Base-by-base conservation (phyloP, 2,113 vertebrate species). In the Struthidea cinerea region DNA sequence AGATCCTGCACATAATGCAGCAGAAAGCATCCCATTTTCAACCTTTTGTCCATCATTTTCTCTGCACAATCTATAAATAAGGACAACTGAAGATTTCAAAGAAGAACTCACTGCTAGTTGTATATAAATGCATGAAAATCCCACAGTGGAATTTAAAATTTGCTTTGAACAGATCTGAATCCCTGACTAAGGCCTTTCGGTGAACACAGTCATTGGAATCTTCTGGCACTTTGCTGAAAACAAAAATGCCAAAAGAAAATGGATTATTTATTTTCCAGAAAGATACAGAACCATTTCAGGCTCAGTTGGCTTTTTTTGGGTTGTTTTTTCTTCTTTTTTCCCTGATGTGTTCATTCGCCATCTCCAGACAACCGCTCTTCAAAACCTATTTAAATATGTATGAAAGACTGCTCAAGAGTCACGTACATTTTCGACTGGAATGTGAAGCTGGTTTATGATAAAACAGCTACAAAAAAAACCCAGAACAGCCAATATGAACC, bases 301-400 rank as follows among this genome's bases (percentile, higher is more conserved):
- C 41, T 12, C 28, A 93, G 64, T 4, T 46, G 17, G 12, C 15
- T 28, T 91, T 87, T 84, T 76, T 22, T 2, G 33, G 24, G 17
- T 24, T 47, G 30, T 2, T 52, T 53, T 24, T 61, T 47, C 1
- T 2, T 2, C 14, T 59, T 47, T 60, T 27, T 59, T 59, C 22
- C 3, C 18, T 8, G 33, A 41, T 5, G 23, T 3, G 19, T 59
- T 82, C 57, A 73, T 78, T 92, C 11, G 8, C 93, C 91, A 91
- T 79, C 75, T 84, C 94, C 82, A 92, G 90, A 95, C 68, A 88
- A 91, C 75, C 60, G 89, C 53, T 50, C 73, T 28, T 84, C 76
- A 90, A 76, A 95, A 39, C 1, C 60, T 80, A 71, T 65, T 89
- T 89, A 95, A 96, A 92, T 93, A 89, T 90, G 92, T 37, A 82